Evolutionary conservation across 2,113 vertebrate genomes (phyloP), one percentile per base, ranked within the genome.

Genomic region (Vidua macroura): DNA sequence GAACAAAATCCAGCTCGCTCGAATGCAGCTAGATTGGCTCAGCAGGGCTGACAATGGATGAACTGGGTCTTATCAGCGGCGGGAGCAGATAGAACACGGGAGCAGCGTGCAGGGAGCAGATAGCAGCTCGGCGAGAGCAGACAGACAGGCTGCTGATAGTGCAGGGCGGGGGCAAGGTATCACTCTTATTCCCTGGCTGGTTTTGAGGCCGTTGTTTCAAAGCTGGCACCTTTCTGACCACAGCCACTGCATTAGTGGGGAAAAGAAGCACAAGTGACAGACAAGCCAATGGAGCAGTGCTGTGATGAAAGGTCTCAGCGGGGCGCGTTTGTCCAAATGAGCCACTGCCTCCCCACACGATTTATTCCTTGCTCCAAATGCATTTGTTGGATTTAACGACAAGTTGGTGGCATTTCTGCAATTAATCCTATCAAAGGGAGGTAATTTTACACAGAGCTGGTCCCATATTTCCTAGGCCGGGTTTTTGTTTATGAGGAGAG

Each of bases 1-100:
- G 95, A 96, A 96, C 95, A 93, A 96, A 96, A 94, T 92, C 88
- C 92, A 91, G 88, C 88, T 90, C 48, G 51, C 94, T 91, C 72
- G 56, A 87, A 72, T 92, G 89, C 73, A 41, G 92, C 84, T 81
- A 90, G 96, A 90, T 95, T 92, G 91, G 87, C 89, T 97, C 92
- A 78, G 85, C 55, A 5, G 93, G 88, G 76, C 91, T 88, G 87
- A 96, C 95, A 96, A 96, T 79, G 88, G 86, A 89, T 83, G 90
- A 83, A 82, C 83, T 7, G 86, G 89, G 73, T 92, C 92, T 97
- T 94, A 95, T 92, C 90, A 96, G 91, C 0, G 58, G 55, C 48
- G 49, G 51, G 89, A 95, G 88, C 78, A 91, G 95, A 96, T 95
- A 95, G 70, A 80, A 79, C 82, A 81, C 37, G 8, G 90, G 49